These are phyloP conservation scores for Leucophenga varia DNA, from an alignment of 1,140 invertebrate genomes.

Conservation along the genomic window DNA sequence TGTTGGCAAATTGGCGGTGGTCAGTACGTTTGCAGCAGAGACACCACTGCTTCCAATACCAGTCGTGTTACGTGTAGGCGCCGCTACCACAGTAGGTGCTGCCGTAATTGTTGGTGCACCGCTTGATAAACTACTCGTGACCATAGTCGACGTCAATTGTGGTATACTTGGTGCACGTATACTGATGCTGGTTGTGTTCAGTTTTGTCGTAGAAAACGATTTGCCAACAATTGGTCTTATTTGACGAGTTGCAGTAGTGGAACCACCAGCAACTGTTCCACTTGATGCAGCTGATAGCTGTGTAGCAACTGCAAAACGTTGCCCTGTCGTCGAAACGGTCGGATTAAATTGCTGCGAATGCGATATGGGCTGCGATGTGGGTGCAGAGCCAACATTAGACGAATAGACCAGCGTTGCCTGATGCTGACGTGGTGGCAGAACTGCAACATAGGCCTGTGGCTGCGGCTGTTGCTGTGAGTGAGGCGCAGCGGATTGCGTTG, in stretches of 20 bases:
- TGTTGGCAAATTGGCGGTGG: slow-evolving; percentile 40
- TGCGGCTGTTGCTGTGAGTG: slow-evolving; percentile 11
- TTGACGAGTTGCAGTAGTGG: slow-evolving; percentile 30
- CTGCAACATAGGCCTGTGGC: slow-evolving; percentile 48
- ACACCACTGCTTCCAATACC: slow-evolving; percentile 20
- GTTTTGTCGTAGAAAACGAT: slow-evolving; percentile 38
- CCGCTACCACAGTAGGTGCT: slow-evolving; percentile 19
- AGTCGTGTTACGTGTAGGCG: slow-evolving; percentile 24
- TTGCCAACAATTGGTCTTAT: slow-evolving; percentile 32
- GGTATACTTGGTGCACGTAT: slow-evolving; percentile 49
- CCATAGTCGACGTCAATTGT: slow-evolving; percentile 29
- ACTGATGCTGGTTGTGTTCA: slow-evolving; percentile 52
- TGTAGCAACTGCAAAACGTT: slow-evolving; percentile 49
- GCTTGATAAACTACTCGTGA: slow-evolving; percentile 31
- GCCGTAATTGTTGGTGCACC: slow-evolving; percentile 12
- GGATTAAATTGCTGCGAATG: slow-evolving; percentile 45
- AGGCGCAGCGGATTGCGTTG: slow-evolving; percentile 11
- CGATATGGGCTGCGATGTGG: slow-evolving; percentile 28
- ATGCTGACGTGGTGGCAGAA: slow-evolving; percentile 48
- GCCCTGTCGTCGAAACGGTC: slow-evolving; percentile 4
- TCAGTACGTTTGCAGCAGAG: slow-evolving; percentile 16
- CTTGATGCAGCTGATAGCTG: slow-evolving; percentile 15
- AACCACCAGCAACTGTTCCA: slow-evolving; percentile 10
- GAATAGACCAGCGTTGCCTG: slow-evolving; percentile 53
- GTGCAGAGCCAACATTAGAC: slow-evolving; percentile 30